Base-by-base conservation (phyloP, 2,113 vertebrate genomes). In the Pygoscelis antarcticus region DNA sequence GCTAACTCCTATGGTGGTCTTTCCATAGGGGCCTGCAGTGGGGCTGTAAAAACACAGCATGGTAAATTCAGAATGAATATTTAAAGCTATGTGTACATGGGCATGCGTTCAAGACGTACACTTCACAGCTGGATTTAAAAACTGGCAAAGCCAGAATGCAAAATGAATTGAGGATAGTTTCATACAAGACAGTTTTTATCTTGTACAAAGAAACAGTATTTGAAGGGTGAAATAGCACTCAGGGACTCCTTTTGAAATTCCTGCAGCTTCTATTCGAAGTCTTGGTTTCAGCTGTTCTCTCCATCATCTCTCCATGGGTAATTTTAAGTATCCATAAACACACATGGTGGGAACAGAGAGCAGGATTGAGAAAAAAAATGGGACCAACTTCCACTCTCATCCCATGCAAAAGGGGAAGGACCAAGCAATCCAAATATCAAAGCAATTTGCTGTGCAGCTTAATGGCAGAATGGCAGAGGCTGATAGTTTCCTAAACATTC, bases 261-360 rank as follows among this genome's bases (percentile, higher is more conserved):
- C 69, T 78, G 49, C 23, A 70, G 27, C 34, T 94, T 96, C 77
- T 76, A 32, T 22, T 36, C 52, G 51, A 70, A 60, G 29, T 25
- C 69, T 75, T 61, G 69, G 44, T 61, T 94, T 93, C 65, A 95
- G 89, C 66, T 81, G 38, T 61, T 90, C 38, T 82, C 57, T 81
- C 49, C 0, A 1, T 27, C 0, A 1, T 27, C 66, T 91, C 85
- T 68, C 72, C 13, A 5, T 8, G 58, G 75, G 52, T 78, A 66
- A 75, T 78, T 91, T 95, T 84, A 94, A 92, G 57, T 49, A 92
- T 72, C 66, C 42, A 82, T 51, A 95, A 96, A 89, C 61, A 66
- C 17, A 65, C 11, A 6, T 27, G 38, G 57, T 61, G 46, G 44
- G 32, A 94, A 87, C 5, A n/a, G 49, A 91, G 46, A 51, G 26